Percentiles rank a stretch among this genome's conserved stretches.
Evolutionary conservation across 2,113 vertebrate species (phyloP).

Genomic region (Sterrhoptilus dennistouni): DNA sequence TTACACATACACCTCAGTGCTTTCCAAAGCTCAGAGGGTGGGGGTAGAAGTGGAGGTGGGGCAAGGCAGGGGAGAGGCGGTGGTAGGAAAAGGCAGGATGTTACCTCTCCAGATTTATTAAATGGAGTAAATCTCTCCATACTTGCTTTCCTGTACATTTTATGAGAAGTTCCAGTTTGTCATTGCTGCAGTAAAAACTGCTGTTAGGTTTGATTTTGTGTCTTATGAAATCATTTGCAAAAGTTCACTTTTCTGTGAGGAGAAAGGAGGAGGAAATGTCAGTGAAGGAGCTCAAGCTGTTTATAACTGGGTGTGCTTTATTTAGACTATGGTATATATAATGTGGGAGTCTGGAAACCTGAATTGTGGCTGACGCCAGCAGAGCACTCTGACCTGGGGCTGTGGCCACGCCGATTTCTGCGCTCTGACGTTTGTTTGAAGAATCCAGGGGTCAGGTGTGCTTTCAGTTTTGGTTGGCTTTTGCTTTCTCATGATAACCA

Average conservation of each 20-base stretch:
- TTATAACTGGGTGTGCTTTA: neutral
- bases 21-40: neutral
- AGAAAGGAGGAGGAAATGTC: conserved; percentile 26
- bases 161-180: neutral
- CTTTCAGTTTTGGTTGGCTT: neutral
- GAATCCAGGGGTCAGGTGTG: neutral
- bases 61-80: neutral
- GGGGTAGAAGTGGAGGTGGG: neutral
- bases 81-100: neutral
- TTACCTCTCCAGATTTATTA: neutral
- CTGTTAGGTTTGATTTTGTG: neutral
- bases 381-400: neutral
- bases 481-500: neutral
- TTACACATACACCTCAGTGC: neutral
- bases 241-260: neutral
- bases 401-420: neutral
- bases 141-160: neutral
- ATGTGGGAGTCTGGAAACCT: neutral
- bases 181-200: neutral
- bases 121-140: neutral
- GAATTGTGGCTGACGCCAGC: neutral
- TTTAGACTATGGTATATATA: neutral
- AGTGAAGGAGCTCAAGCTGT: conserved; percentile 9
- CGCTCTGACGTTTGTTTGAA: neutral
- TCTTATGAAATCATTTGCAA: neutral